These are phyloP conservation scores for Coenonympha glycerion DNA, from an alignment of 2,888 invertebrate genomes.

Conservation along the genomic window DNA sequence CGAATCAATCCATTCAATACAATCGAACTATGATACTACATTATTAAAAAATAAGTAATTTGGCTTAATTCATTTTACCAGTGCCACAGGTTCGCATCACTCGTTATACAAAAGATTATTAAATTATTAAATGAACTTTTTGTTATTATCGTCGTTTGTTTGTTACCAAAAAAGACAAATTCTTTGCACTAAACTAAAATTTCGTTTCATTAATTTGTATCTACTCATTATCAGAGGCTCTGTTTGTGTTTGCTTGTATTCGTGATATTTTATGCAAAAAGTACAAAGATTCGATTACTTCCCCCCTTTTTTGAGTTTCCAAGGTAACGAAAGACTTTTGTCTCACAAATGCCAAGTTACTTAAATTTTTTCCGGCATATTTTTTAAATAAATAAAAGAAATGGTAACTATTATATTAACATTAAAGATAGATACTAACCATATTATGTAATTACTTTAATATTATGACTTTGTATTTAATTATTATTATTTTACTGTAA, in stretches of 20 bases:
- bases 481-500: constrained; percentile 6
- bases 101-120: too few relatives aligned
- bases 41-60: too few relatives aligned
- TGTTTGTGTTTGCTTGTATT: constrained; percentile 3
- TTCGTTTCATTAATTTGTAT: neutral
- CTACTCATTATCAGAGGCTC: constrained; percentile 10
- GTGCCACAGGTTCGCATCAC: too few relatives aligned
- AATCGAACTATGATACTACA: too few relatives aligned
- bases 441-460: constrained; percentile 11
- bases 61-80: too few relatives aligned
- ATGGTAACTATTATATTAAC: constrained; percentile 4
- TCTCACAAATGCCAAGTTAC: constrained; percentile 25
- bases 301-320: neutral
- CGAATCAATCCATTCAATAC: too few relatives aligned
- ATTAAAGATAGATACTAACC: constrained; percentile 13
- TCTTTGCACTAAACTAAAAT: neutral
- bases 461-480: neutral
- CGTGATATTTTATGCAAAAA: constrained; percentile 8
- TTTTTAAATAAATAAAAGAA: neutral
- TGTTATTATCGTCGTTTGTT: too few relatives aligned
- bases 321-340: constrained; percentile 9
- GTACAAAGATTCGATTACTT: constrained; percentile 14
- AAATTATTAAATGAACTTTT: too few relatives aligned
- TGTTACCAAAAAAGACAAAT: neutral
- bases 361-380: constrained; percentile 15